Evolutionary conservation across 2,888 invertebrate genomes (phyloP).

Genomic region (Timandra comae): DNA sequence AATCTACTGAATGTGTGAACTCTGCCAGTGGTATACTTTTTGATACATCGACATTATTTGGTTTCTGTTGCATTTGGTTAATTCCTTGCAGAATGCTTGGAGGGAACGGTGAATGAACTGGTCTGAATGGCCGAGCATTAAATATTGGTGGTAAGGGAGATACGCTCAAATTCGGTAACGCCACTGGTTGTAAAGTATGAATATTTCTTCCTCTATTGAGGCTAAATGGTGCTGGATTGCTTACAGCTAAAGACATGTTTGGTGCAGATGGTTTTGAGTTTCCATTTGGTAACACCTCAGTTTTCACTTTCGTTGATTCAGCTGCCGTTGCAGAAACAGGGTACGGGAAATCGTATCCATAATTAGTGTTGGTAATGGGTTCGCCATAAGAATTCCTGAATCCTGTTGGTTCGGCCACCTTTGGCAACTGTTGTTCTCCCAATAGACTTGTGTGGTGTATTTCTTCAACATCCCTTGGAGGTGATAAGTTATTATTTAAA

Average conservation of each 20-base stretch:
- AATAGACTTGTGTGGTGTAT: slow-evolving; percentile 36
- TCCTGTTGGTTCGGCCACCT: slow-evolving; percentile 46
- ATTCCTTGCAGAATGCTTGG: slow-evolving; percentile 44
- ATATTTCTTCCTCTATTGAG: slow-evolving; percentile 65
- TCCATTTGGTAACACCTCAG: slow-evolving; percentile 49
- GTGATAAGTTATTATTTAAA: slow-evolving; percentile 42
- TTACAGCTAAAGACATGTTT: slow-evolving; percentile 53
- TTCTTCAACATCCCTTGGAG: slow-evolving; percentile 39
- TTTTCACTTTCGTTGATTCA: slow-evolving; percentile 60
- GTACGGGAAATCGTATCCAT: slow-evolving; percentile 49
- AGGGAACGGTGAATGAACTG: slow-evolving; percentile 37
- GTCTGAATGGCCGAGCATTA: slow-evolving; percentile 76
- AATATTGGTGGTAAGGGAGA: slow-evolving; percentile 79
- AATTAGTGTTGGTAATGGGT: slow-evolving; percentile 45
- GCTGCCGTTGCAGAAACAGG: slow-evolving; percentile 58
- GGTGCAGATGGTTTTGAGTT: slow-evolving; percentile 28
- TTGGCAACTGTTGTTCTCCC: slow-evolving; percentile 50
- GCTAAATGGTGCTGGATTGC: slow-evolving; percentile 64
- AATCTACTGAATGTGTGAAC: slow-evolving; percentile 82
- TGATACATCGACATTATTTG: slow-evolving; percentile 70
- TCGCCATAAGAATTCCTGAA: slow-evolving; percentile 70
- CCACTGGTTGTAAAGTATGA: slow-evolving; percentile 75
- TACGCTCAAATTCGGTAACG: slow-evolving; percentile 80
- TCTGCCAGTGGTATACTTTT: slow-evolving; percentile 82
- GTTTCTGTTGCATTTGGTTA: slow-evolving; percentile 43